Conservation (phyloP, 2,888 invertebrate genomes). For the Cerastoderma edule region DNA sequence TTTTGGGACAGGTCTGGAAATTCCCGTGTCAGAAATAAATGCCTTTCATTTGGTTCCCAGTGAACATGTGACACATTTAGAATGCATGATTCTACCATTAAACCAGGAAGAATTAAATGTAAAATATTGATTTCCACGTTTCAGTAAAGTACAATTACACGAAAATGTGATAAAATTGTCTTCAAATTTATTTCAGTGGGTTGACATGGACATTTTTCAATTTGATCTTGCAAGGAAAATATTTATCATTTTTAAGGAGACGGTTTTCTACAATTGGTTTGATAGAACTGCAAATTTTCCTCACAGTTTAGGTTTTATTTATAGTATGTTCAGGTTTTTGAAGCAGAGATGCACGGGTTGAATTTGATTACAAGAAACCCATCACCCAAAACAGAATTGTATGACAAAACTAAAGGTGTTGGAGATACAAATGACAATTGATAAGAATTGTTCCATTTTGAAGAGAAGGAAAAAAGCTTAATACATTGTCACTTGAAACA, state of each 20-base stretch:
- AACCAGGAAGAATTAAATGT: conserved; percentile 50
- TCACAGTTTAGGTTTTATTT: background rate
- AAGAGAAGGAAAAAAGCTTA: no score
- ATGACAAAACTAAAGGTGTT: no score
- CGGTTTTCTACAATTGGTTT: conserved; percentile 10
- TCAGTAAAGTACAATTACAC: conserved; percentile 38
- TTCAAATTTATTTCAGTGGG: conserved; percentile 49
- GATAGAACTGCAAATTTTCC: conserved; percentile 13
- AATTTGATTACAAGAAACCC: conserved; percentile 3
- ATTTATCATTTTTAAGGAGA: conserved; percentile 32
- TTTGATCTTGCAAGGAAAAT: conserved; percentile 27
- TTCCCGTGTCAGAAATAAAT: conserved; percentile 48
- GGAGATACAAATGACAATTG: no score
- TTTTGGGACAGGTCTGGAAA: conserved; percentile 50
- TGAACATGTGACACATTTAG: conserved; percentile 45
- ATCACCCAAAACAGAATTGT: no score
- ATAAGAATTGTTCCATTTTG: no score
- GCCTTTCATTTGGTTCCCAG: conserved; percentile 36
- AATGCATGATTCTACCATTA: conserved; percentile 39
- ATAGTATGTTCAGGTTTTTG: background rate
- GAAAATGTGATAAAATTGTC: conserved; percentile 44
- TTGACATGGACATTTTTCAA: conserved; percentile 56
- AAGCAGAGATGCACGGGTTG: background rate
- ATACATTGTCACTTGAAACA: no score
- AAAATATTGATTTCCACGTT: conserved; percentile 42